Evolutionary conservation across 2,113 vertebrate species (phyloP).

Genomic region (Acanthisitta chloris): DNA sequence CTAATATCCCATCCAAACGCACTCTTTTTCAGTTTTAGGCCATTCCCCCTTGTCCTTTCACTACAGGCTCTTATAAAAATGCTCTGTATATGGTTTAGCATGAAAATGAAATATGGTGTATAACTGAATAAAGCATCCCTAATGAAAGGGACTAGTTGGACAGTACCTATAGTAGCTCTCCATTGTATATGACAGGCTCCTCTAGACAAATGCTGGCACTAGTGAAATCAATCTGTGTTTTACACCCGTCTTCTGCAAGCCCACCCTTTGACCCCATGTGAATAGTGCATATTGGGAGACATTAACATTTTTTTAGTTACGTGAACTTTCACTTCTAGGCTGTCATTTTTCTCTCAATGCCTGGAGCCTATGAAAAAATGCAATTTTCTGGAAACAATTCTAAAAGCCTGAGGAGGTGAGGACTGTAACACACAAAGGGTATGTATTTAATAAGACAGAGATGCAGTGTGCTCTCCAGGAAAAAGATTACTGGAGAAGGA

Average conservation of each 20-base stretch:
- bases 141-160: not conserved
- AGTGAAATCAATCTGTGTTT: not conserved
- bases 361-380: not conserved
- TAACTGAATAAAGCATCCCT: not conserved
- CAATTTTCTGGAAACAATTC: conserved; percentile 7
- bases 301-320: not conserved
- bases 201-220: not conserved
- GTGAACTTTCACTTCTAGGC: not conserved
- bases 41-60: not conserved
- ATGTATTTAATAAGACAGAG: not conserved
- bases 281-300: not conserved
- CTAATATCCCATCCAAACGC: not conserved
- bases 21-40: not conserved
- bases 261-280: not conserved
- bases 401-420: not conserved
- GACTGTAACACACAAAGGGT: not conserved
- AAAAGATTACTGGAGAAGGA: not conserved
- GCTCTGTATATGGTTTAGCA: not conserved
- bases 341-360: not conserved
- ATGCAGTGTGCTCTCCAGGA: not conserved
- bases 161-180: not conserved
- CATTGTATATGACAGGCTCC: not conserved
- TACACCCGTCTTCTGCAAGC: not conserved
- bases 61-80: not conserved
- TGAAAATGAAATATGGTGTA: not conserved